Base-by-base conservation (phyloP, 1,140 invertebrate genomes). In the Trachymyrmex septentrionalis region DNA sequence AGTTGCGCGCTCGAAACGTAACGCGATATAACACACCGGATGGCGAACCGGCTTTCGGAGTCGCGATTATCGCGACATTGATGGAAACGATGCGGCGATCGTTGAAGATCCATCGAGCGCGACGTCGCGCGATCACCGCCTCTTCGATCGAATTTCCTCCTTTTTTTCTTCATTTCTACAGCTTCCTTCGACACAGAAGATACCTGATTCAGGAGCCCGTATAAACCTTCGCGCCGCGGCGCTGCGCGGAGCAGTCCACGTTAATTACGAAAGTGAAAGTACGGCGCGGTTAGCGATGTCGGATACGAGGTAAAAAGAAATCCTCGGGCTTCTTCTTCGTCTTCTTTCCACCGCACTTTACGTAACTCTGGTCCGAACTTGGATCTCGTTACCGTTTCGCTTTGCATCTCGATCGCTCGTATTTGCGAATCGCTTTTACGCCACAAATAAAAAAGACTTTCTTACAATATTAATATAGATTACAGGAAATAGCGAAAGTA, bases 251-350 rank as follows among this genome's bases (percentile, higher is more conserved):
- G 63, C 30, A 53, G 66, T 80, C 38, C 50, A 44, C 27, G 69
- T 90, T 91, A 91, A 91, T 88, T 85, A 90, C 90, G 88, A 93
- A 94, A 94, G 92, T 93, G 93, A 94, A 93, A 93, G 93, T 94
- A 91, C 88, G 89, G 90, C 89, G 92, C 88, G 91, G n/a, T 89
- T 90, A 89, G 86, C 88, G 91, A 85, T 85, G 86, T 50, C 69
- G 67, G 50, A 69, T 86, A 90, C 86, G 84, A 85, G 87, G 78
- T 86, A 88, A 88, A 91, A 90, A 90, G 86, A 91, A 91, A 90
- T 88, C 89, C 76, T n/a, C 30, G 27, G 3, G 38, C 77, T 64
- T 86, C 88, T 88, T 85, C 80, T 73, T 84, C 80, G 53, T 86
- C 88, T 86, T 80, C 75, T 88, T 85, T 90, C 63, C 78, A 55